phyloP scores from a whole-genome alignment of 2,888 invertebrate species.

The Brenthis daphne region DNA sequence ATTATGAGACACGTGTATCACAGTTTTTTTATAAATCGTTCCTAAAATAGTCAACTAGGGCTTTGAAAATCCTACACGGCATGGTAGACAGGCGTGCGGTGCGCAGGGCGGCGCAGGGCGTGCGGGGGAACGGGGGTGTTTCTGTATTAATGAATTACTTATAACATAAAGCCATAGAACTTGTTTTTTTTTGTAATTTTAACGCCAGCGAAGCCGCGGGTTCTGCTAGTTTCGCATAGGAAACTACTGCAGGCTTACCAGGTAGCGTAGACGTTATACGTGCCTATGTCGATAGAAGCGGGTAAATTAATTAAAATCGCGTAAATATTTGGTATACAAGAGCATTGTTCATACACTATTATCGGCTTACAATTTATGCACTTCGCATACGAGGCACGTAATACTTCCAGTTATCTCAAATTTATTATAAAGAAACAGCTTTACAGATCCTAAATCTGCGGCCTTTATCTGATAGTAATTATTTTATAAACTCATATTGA shows the following conservation, averaged over 20 bases:
- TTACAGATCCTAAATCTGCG: background rate
- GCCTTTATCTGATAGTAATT: conserved; percentile 7
- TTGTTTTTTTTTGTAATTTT: too few species aligned
- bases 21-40: too few species aligned
- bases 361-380: conserved; percentile 22
- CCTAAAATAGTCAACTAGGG: too few species aligned
- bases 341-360: conserved; percentile 24
- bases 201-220: too few species aligned
- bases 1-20: too few species aligned
- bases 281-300: background rate
- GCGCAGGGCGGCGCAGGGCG: too few species aligned
- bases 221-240: too few species aligned
- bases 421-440: conserved; percentile 14
- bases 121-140: too few species aligned
- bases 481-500: background rate
- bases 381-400: background rate
- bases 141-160: too few species aligned
- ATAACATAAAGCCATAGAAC: too few species aligned
- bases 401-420: background rate
- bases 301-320: conserved; percentile 22
- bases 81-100: too few species aligned
- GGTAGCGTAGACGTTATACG: background rate
- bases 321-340: conserved; percentile 16
- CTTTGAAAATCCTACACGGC: too few species aligned
- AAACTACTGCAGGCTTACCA: background rate